Percentiles rank a stretch among this genome's conserved stretches.
Evolutionary conservation across 2,113 vertebrate species (phyloP).

Genomic region (Boleophthalmus pectinirostris): DNA sequence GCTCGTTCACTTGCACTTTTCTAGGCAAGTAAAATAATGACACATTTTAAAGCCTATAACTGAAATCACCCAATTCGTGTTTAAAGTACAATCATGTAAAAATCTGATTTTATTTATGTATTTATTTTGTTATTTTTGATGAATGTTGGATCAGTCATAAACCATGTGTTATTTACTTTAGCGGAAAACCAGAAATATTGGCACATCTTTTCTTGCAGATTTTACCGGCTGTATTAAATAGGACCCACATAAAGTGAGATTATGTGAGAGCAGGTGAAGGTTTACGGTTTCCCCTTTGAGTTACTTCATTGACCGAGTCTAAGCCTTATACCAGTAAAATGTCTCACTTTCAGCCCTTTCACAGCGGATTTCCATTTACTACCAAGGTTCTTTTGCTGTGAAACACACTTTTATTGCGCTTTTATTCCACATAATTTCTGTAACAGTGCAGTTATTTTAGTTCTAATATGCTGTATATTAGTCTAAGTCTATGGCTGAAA

Average conservation of each 20-base stretch:
- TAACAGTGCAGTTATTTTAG: not conserved
- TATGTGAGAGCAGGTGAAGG: slow-evolving; percentile 12
- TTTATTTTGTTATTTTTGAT: not conserved
- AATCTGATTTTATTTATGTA: too few relatives aligned
- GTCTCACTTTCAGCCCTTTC: slow-evolving; percentile 21
- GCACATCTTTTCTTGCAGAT: not conserved
- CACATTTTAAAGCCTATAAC: too few relatives aligned
- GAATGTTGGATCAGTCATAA: not conserved
- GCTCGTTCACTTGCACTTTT: too few relatives aligned
- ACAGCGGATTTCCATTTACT: slow-evolving; percentile 22
- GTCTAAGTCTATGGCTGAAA: not conserved
- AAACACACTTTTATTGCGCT: slow-evolving; percentile 30
- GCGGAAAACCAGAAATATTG: too few relatives aligned
- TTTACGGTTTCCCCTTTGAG: slow-evolving; percentile 21
- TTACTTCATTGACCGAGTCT: not conserved
- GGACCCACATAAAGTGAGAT: not conserved
- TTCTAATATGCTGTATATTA: slow-evolving; percentile 2
- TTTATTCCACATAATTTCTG: not conserved
- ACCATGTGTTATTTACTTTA: not conserved
- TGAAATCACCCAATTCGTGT: too few relatives aligned
- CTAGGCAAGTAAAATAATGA: too few relatives aligned
- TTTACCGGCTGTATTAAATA: not conserved
- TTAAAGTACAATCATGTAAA: not conserved
- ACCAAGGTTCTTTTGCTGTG: slow-evolving; percentile 9
- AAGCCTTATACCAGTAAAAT: slow-evolving; percentile 16